phyloP scores from a whole-genome alignment of 2,113 vertebrate species.

The Apteryx owenii region DNA sequence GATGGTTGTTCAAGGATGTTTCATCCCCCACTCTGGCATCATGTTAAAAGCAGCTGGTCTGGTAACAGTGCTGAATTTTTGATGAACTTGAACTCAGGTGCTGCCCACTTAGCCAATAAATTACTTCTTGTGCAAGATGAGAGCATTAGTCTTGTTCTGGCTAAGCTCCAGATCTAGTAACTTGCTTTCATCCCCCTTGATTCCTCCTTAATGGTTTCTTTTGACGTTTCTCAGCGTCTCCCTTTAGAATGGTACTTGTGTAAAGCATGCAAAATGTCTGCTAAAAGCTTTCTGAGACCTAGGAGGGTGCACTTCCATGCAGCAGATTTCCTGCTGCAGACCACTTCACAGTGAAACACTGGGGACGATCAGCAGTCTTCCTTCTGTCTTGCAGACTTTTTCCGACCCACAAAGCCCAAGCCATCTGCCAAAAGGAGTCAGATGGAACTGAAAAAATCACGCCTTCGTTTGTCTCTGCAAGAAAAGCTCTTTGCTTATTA shows the following conservation, averaged over 20 bases:
- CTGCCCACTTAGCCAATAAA: background rate
- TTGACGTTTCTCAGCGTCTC: background rate
- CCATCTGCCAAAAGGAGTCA: conserved; percentile 78
- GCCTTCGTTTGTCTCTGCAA: conserved; percentile 92
- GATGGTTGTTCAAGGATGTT: background rate
- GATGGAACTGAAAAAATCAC: conserved; percentile 87
- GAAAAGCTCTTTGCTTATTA: conserved; percentile 92
- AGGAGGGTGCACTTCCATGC: fast-evolving
- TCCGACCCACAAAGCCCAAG: conserved; percentile 74
- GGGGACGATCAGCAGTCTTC: background rate
- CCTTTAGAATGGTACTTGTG: background rate
- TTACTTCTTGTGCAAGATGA: background rate
- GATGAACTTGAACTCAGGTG: background rate
- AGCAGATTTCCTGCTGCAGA: background rate
- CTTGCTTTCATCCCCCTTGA: background rate
- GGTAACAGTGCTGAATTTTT: background rate
- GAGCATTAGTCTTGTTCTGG: background rate
- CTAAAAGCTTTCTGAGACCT: background rate
- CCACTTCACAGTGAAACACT: background rate
- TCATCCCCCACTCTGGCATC: background rate
- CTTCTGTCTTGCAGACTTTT: conserved; percentile 72
- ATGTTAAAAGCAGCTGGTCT: background rate
- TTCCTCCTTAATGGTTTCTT: background rate
- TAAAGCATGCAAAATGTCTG: background rate
- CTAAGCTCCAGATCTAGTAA: background rate